Conservation (phyloP, 2,113 vertebrate genomes). For the Columba janthina region DNA sequence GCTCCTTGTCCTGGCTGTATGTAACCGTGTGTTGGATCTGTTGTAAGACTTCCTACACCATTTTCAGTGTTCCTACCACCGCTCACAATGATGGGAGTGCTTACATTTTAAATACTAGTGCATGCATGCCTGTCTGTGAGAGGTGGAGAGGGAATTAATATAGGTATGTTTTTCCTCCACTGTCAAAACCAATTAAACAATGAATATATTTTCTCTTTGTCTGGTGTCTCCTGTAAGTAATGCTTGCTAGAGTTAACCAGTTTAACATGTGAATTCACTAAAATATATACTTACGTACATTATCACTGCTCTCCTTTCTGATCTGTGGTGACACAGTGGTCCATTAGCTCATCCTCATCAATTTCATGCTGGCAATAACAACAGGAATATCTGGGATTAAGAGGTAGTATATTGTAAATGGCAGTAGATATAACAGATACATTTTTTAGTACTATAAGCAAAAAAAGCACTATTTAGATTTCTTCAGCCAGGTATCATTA, state of each 20-base stretch:
- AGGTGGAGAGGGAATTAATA: not conserved
- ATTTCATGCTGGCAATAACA: slow-evolving; percentile 57
- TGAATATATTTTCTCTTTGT: not conserved
- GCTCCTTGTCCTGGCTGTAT: not conserved
- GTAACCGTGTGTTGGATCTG: not conserved
- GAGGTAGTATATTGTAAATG: not conserved
- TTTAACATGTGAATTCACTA: not conserved
- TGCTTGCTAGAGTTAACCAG: not conserved
- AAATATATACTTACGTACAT: not conserved
- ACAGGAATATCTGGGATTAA: slow-evolving; percentile 52
- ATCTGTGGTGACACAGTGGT: slow-evolving; percentile 61
- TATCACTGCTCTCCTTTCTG: slow-evolving; percentile 59
- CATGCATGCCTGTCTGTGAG: not conserved
- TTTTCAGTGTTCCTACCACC: not conserved
- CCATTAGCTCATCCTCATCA: slow-evolving; percentile 55
- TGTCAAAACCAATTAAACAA: not conserved
- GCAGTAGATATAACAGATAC: not conserved
- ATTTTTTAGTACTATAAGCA: not conserved
- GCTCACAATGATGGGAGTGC: not conserved
- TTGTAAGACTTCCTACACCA: not conserved
- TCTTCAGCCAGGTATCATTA: not conserved
- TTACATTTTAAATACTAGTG: not conserved
- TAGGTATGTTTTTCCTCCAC: not conserved
- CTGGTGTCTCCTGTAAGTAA: not conserved
- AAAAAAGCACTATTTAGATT: not conserved